Base-by-base conservation (phyloP, 2,888 invertebrate genomes). In the Labia minor region DNA sequence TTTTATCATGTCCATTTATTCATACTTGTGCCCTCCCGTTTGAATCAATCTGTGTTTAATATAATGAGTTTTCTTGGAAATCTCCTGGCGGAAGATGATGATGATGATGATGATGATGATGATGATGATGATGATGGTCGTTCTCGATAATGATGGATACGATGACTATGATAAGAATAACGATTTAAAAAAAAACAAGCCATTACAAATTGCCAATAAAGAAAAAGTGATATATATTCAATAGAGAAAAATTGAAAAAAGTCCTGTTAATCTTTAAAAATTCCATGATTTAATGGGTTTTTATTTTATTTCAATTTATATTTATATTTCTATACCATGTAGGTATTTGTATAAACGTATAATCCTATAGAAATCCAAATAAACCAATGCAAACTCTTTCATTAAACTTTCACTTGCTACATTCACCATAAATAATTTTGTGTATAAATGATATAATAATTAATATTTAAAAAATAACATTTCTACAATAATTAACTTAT, bases 51-150 rank as follows among this genome's bases (percentile, higher is more conserved):
- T 49, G 16, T 4, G 49, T 49, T 11, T 49, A 49, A 49, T 49
- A 49, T 49, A 49, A 49, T 49, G 49, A 49, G 49, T 49, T 49
- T 49, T 49, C 49, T 49, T 49, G 49, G 49, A 49, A 49, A 49
- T 49, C 49, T 49, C 16, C 49, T 49, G 3, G 49, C 49, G 49
- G 49, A 49, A 49, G 49, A 49, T 49, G 49, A 49, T 49, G 49
- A 49, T 49, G 49, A 49, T 49, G 49, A 49, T 4, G 49, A 49
- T 49, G 49, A 49, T 49, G 49, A 49, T 49, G 33, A 6, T 6
- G 33, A 8, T 33, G 6, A n/a, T n/a, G n/a, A n/a, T n/a, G n/a
- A n/a, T n/a, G n/a, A n/a, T n/a, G 11, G 33, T 33, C 49, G 26
- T 49, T 16, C 49, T 16, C 14, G 49, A 11, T 49, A 49, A 49